Evolutionary conservation across 2,113 vertebrate species (phyloP).

Genomic region (Cynoglossus semilaevis): DNA sequence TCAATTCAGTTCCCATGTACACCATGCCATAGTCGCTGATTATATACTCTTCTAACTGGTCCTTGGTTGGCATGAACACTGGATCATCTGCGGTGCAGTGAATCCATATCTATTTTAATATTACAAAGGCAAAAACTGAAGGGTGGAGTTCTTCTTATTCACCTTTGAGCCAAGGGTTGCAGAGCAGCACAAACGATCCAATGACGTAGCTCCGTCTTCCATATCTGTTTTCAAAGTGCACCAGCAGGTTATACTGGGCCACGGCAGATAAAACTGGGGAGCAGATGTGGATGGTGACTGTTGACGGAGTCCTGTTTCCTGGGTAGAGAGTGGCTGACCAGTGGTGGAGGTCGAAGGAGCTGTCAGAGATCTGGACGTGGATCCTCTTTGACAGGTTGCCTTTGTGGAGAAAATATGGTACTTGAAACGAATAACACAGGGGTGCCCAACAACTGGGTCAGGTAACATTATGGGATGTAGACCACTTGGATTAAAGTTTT

Average conservation of each 20-base stretch:
- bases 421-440: no score
- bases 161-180: slow-evolving; percentile 66
- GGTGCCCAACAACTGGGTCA: no score
- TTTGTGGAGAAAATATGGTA: slow-evolving; percentile 10
- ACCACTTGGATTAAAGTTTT: no score
- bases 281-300: slow-evolving; percentile 47
- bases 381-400: slow-evolving; percentile 30
- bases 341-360: accelerated
- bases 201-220: slow-evolving; percentile 8
- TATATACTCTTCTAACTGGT: slow-evolving; percentile 57
- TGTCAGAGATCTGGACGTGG: slow-evolving; percentile 25
- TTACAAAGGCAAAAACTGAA: background rate
- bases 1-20: slow-evolving; percentile 54
- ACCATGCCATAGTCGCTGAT: slow-evolving; percentile 60
- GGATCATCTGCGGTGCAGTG: slow-evolving; percentile 48
- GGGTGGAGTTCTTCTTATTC: background rate
- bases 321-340: slow-evolving; percentile 54
- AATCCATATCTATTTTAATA: background rate
- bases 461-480: no score
- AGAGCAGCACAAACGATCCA: slow-evolving; percentile 60
- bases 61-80: slow-evolving; percentile 57
- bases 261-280: slow-evolving; percentile 52
- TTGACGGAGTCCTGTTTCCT: slow-evolving; percentile 2
- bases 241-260: slow-evolving; percentile 43
- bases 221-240: slow-evolving; percentile 21